phyloP scores from a whole-genome alignment of 1,140 invertebrate species.

The Cyclina sinensis region DNA sequence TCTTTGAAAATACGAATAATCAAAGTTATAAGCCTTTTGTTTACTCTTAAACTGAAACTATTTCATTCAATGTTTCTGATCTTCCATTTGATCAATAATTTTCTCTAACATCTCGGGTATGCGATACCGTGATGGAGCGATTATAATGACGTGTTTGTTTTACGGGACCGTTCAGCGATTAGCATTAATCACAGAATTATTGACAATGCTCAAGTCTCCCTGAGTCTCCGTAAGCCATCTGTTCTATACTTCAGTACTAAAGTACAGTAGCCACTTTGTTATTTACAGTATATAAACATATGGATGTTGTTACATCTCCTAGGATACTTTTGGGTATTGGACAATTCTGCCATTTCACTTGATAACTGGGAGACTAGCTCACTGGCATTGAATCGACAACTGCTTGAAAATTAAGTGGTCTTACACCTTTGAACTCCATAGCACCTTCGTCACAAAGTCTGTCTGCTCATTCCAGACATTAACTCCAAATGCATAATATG shows the following conservation, averaged over 20 bases:
- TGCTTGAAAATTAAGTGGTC: no score
- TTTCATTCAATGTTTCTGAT: slow-evolving; percentile 49
- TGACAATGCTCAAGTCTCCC: slow-evolving; percentile 53
- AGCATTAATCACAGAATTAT: slow-evolving; percentile 61
- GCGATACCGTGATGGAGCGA: slow-evolving; percentile 7
- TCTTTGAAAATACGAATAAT: slow-evolving; percentile 33
- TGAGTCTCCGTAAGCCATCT: slow-evolving; percentile 39
- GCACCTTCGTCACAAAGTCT: no score
- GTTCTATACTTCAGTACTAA: slow-evolving; percentile 28
- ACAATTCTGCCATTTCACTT: no score
- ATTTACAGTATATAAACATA: no score
- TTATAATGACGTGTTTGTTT: slow-evolving; percentile 58
- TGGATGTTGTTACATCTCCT: no score
- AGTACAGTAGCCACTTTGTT: no score
- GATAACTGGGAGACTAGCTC: no score
- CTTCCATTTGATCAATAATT: slow-evolving; percentile 38
- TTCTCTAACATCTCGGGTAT: slow-evolving; percentile 35
- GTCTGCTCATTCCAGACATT: no score
- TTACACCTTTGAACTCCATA: no score
- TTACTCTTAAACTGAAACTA: slow-evolving; percentile 32
- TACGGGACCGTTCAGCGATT: slow-evolving; percentile 39
- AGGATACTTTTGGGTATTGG: no score
- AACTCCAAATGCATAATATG: no score
- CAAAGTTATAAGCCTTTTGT: slow-evolving; percentile 11
- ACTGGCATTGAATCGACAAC: no score